A percentile compares a stretch with the other conserved stretches of the same genome.
Evolutionary conservation across 1,140 invertebrate species (phyloP).

Genomic region (Cepaea nemoralis): DNA sequence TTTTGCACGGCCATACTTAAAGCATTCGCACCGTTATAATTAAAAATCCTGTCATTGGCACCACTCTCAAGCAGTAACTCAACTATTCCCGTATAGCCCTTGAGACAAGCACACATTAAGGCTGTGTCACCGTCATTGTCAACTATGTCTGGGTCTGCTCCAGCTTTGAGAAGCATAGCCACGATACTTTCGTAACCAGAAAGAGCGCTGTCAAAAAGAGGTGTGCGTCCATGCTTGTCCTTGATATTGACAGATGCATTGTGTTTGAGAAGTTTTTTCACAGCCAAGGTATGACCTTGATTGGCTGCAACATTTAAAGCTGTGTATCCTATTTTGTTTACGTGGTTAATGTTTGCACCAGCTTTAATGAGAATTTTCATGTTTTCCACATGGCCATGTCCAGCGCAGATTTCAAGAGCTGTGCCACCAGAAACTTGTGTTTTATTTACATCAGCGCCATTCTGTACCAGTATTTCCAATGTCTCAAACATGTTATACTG

Average conservation of each 20-base stretch:
- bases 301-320: constrained; percentile 15
- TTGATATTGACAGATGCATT: neutral
- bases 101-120: constrained; percentile 36
- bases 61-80: constrained; percentile 35
- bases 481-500: constrained; percentile 17
- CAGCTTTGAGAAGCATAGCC: constrained; percentile 33
- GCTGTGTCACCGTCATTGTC: constrained; percentile 45
- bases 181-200: constrained; percentile 37
- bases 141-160: constrained; percentile 32
- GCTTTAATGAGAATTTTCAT: constrained; percentile 10
- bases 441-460: constrained; percentile 26
- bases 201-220: constrained; percentile 18
- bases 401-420: constrained; percentile 24
- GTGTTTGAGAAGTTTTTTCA: constrained; percentile 11
- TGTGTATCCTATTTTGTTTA: constrained; percentile 20
- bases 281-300: neutral
- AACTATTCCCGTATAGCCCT: constrained; percentile 31
- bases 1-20: constrained; percentile 4
- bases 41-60: constrained; percentile 19
- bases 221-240: constrained; percentile 19
- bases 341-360: constrained; percentile 22
- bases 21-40: constrained; percentile 23
- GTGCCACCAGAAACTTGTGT: constrained; percentile 28
- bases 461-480: neutral
- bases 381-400: constrained; percentile 26